phyloP scores from a whole-genome alignment of 2,797 vertebrate genomes.

The Sebastes oblongus region DNA sequence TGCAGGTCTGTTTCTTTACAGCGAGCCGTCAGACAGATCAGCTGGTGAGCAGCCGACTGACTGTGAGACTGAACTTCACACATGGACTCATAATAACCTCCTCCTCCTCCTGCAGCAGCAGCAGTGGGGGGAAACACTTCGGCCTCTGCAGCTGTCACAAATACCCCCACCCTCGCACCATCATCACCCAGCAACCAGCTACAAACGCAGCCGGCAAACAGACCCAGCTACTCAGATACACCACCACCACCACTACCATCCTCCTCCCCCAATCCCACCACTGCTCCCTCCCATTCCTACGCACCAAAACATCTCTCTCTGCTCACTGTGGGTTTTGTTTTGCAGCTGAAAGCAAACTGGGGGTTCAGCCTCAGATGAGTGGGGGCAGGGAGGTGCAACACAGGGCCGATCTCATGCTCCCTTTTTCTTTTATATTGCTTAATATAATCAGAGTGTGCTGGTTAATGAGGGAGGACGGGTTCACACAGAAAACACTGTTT shows the following conservation, averaged over 20 bases:
- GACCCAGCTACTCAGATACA: not conserved
- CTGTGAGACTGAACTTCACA: constrained; percentile 45
- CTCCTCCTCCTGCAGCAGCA: not conserved
- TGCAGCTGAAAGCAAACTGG: constrained; percentile 27
- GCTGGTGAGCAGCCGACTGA: constrained; percentile 12
- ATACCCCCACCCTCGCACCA: not conserved
- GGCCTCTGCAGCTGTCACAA: constrained; percentile 61
- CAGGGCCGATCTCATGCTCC: not conserved
- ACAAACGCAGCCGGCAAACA: constrained; percentile 45
- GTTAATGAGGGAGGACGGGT: not conserved
- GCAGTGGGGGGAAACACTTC: constrained; percentile 1
- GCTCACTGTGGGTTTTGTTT: constrained; percentile 30
- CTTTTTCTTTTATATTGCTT: not conserved
- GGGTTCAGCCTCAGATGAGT: not conserved
- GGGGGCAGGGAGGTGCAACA: not conserved
- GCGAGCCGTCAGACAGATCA: constrained; percentile 3
- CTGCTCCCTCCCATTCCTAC: constrained; percentile 6
- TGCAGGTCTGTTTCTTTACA: constrained; percentile 1
- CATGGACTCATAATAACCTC: constrained; percentile 15
- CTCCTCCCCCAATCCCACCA: not conserved
- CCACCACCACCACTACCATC: no score
- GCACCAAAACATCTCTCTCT: constrained; percentile 21
- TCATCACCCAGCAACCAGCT: constrained; percentile 35
- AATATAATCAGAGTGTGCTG: not conserved
- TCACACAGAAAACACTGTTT: not conserved